Evolutionary conservation across 2,888 invertebrate genomes (phyloP).

Genomic region (Noctua janthina): DNA sequence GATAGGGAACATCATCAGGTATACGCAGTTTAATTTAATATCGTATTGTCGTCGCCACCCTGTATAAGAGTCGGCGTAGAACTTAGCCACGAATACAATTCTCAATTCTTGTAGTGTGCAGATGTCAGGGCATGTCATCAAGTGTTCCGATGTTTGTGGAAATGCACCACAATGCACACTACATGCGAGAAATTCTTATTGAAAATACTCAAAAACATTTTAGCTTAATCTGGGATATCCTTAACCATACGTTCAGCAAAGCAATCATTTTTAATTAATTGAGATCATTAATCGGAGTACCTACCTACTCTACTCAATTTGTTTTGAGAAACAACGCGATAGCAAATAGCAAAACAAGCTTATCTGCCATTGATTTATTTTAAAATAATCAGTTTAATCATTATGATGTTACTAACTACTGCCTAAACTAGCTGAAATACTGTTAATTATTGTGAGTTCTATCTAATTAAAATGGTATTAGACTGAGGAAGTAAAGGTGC

Average conservation of each 20-base stretch:
- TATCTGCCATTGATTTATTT: constrained; percentile 24
- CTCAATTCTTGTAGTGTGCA: too few relatives aligned
- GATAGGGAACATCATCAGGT: too few relatives aligned
- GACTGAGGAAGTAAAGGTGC: background rate
- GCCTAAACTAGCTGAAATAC: constrained; percentile 15
- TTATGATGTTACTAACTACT: too few relatives aligned
- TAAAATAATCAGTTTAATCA: constrained; percentile 45
- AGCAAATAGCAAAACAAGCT: background rate
- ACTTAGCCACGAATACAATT: too few relatives aligned
- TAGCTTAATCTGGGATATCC: background rate
- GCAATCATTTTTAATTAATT: background rate
- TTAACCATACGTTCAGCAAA: background rate
- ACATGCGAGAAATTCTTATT: too few relatives aligned
- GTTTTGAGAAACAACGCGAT: background rate
- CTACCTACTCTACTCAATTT: background rate
- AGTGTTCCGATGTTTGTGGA: too few relatives aligned
- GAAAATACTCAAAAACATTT: too few relatives aligned
- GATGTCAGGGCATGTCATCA: too few relatives aligned
- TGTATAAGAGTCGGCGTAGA: too few relatives aligned
- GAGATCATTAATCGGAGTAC: background rate
- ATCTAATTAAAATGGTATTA: background rate
- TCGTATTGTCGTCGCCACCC: too few relatives aligned
- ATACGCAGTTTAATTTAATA: too few relatives aligned
- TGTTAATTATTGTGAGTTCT: constrained; percentile 21
- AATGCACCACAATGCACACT: too few relatives aligned